Conservation (phyloP, 2,888 invertebrate genomes). For the Euphydryas editha region DNA sequence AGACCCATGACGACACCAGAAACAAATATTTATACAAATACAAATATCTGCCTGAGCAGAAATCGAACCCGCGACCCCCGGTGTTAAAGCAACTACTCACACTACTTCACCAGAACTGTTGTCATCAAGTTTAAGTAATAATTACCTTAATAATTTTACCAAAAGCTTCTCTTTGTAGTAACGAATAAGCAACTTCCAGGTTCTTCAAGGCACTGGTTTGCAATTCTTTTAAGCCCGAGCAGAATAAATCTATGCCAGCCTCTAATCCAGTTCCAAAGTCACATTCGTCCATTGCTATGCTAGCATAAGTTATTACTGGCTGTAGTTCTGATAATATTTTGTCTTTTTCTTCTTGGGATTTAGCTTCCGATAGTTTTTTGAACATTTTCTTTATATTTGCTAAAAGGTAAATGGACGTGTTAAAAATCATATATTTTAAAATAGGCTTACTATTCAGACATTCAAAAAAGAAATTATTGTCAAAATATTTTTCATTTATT, state of each 20-base stretch:
- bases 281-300: slow-evolving; percentile 96
- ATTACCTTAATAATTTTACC: slow-evolving; percentile 86
- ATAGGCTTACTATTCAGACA: neutral
- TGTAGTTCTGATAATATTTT: slow-evolving; percentile 88
- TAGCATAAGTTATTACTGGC: slow-evolving; percentile 91
- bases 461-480: no score
- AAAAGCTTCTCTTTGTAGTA: slow-evolving; percentile 89
- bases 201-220: slow-evolving; percentile 86
- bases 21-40: no score
- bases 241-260: slow-evolving; percentile 93
- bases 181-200: slow-evolving; percentile 89
- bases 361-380: slow-evolving; percentile 84
- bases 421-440: neutral
- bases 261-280: slow-evolving; percentile 97
- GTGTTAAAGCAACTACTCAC: no score
- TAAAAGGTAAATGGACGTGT: slow-evolving; percentile 53
- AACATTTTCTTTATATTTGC: slow-evolving; percentile 88
- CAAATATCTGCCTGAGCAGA: no score
- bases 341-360: slow-evolving; percentile 83
- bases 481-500: no score
- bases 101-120: neutral
- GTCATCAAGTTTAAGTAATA: no score
- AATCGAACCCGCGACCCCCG: no score
- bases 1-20: no score
- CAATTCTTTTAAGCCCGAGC: slow-evolving; percentile 87